Conservation (phyloP, 1,140 invertebrate genomes). For the Drosophila biarmipes region DNA sequence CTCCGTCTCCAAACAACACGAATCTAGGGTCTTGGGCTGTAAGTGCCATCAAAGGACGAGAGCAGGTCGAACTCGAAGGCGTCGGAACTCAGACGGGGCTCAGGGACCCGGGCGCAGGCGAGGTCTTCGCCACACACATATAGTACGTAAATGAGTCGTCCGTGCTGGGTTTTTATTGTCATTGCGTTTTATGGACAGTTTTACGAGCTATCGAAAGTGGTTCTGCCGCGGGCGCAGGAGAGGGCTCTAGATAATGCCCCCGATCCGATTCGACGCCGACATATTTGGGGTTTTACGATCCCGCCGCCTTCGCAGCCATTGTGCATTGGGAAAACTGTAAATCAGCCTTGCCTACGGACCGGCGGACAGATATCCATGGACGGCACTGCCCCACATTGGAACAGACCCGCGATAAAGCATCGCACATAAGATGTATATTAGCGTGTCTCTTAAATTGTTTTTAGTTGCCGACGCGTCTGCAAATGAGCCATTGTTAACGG, state of each 20-base stretch:
- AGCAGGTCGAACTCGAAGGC: slow-evolving; percentile 23
- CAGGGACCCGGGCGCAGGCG: slow-evolving; percentile 17
- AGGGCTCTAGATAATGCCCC: slow-evolving; percentile 56
- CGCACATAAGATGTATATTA: slow-evolving; percentile 69
- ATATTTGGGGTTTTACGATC: slow-evolving; percentile 74
- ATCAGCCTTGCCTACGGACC: slow-evolving; percentile 61
- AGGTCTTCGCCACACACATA: slow-evolving; percentile 20
- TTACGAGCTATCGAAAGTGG: slow-evolving; percentile 82
- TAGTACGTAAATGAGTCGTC: slow-evolving; percentile 70
- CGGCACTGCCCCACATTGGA: slow-evolving; percentile 41
- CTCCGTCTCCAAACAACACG: slow-evolving; percentile 13
- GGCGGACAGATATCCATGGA: slow-evolving; percentile 19
- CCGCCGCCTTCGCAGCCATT: slow-evolving; percentile 35
- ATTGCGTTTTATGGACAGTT: slow-evolving; percentile 82
- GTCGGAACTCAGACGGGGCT: slow-evolving; percentile 26
- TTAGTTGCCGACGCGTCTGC: slow-evolving; percentile 74
- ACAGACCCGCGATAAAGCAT: slow-evolving; percentile 33
- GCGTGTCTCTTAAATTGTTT: slow-evolving; percentile 74
- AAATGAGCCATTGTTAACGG: slow-evolving; percentile 72
- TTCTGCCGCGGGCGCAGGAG: slow-evolving; percentile 51
- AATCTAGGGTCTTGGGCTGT: slow-evolving; percentile 38
- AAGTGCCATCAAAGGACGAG: slow-evolving; percentile 76
- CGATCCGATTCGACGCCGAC: slow-evolving; percentile 53
- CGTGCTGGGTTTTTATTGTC: slow-evolving; percentile 72
- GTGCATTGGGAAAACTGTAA: slow-evolving; percentile 67